phyloP scores from a whole-genome alignment of 2,888 invertebrate genomes.

The Synergus gifuensis region DNA sequence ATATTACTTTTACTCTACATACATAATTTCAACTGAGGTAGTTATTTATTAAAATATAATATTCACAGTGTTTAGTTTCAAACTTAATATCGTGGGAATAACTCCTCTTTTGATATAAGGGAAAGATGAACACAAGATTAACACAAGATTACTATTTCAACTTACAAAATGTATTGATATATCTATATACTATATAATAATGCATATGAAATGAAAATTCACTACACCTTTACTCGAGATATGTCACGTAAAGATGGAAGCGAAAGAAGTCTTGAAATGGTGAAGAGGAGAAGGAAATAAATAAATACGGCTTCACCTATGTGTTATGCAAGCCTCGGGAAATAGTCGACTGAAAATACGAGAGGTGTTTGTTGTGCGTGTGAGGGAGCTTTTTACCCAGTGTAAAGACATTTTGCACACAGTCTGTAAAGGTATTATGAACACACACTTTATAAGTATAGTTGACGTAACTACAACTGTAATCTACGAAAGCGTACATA shows the following conservation, averaged over 20 bases:
- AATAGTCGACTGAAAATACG: slow-evolving; percentile 60
- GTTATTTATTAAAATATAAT: not conserved
- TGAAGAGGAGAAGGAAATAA: not conserved
- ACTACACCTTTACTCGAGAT: not conserved
- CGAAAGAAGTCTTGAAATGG: slow-evolving; percentile 12
- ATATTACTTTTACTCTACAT: no score
- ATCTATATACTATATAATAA: not conserved
- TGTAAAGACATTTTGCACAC: not conserved
- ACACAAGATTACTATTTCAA: not conserved
- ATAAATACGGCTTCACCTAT: slow-evolving; percentile 43
- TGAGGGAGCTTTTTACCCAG: slow-evolving; percentile 1
- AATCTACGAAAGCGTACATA: slow-evolving; percentile 41
- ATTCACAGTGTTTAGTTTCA: not conserved
- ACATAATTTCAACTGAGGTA: not conserved
- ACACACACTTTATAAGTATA: slow-evolving; percentile 4
- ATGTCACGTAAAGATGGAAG: not conserved
- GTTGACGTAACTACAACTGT: slow-evolving; percentile 24
- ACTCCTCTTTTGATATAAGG: not conserved
- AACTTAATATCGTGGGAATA: not conserved
- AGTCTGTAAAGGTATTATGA: slow-evolving; percentile 12
- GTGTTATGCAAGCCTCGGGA: slow-evolving; percentile 63
- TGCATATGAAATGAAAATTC: slow-evolving; percentile 7
- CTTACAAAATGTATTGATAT: not conserved
- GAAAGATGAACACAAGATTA: no score
- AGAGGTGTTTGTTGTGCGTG: slow-evolving; percentile 13